Base-by-base conservation (phyloP, 2,888 invertebrate species). In the Suillia variegata region DNA sequence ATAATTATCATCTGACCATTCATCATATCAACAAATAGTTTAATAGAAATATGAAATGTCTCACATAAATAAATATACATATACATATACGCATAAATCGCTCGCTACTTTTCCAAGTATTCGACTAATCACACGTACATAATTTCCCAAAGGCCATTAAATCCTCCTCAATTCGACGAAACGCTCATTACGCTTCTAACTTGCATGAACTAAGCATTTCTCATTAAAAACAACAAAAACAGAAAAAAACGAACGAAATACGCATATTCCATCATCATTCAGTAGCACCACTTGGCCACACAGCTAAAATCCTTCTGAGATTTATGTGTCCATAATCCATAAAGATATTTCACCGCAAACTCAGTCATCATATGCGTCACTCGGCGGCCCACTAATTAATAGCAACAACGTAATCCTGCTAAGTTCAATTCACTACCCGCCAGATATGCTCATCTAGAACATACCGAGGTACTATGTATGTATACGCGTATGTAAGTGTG, bases 311-410 rank as follows among this genome's bases (percentile, higher is more conserved):
- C 69, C 75, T 68, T 67, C 74, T 64, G 70, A 77, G 76, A 77
- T 77, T 77, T 77, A 77, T 78, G 67, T 71, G 66, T 67, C 62
- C 74, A 73, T 73, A 73, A 73, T 73, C 75, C 74, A 72, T 75
- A 75, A 72, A 75, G 75, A 73, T 75, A 70, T 70, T 71, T 71
- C 67, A 66, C 48, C 33, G 45, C 42, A 56, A 20, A 38, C 50
- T 38, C 38, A 50, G 48, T 50, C 50, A 56, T 17, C 56, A 50
- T 50, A 67, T 69, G 70, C 67, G 75, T 77, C 76, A 77, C 75
- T 77, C 66, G 69, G 67, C 67, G 68, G 69, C 71, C 67, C 73
- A 73, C 73, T 77, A 77, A 77, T 77, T 78, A 77, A 77, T 74
- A 72, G 71, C 53, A 66, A 62, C 42, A 59, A 49, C 12, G 17